Evolutionary conservation across 2,888 invertebrate genomes (phyloP).

Genomic region (Hololepta plana): DNA sequence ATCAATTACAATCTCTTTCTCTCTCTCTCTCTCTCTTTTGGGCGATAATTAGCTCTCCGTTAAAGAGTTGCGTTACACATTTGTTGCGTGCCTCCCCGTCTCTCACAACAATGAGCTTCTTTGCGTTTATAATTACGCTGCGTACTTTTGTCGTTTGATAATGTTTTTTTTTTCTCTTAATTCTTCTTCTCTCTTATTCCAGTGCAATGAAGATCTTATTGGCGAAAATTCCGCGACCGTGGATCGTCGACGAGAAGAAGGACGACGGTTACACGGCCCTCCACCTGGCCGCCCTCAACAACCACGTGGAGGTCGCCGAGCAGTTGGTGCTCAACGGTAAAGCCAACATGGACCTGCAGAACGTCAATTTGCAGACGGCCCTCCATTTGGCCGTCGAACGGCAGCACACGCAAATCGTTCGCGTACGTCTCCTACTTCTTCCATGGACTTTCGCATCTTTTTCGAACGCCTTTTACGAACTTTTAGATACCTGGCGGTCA

Average conservation of each 20-base stretch:
- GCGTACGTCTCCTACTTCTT: no score
- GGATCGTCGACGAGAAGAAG: slow-evolving; percentile 98
- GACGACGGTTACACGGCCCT: slow-evolving; percentile 96
- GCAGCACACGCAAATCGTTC: slow-evolving; percentile 94
- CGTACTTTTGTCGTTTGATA: no score
- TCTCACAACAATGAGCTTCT: no score
- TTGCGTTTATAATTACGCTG: no score
- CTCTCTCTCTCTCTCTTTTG: no score
- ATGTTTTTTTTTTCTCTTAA: no score
- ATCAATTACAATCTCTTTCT: no score
- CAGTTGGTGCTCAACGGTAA: slow-evolving; percentile 72
- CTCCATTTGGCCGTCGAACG: slow-evolving; percentile 90
- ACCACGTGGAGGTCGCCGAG: slow-evolving; percentile 93
- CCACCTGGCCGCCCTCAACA: slow-evolving; percentile 89
- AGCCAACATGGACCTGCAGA: slow-evolving; percentile 89
- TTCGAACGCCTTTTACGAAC: not conserved
- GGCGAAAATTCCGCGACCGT: slow-evolving; percentile 80
- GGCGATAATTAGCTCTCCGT: no score
- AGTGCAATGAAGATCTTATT: slow-evolving; percentile 93
- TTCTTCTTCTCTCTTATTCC: no score
- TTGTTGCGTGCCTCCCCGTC: no score
- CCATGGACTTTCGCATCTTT: not conserved
- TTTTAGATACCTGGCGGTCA: no score
- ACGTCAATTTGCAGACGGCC: slow-evolving; percentile 86
- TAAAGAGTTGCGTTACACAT: no score